These are phyloP conservation scores for Hydra vulgaris DNA, from an alignment of 30 jellyfish, hydroid and myxozoan genomes.

Conservation along the genomic window DNA sequence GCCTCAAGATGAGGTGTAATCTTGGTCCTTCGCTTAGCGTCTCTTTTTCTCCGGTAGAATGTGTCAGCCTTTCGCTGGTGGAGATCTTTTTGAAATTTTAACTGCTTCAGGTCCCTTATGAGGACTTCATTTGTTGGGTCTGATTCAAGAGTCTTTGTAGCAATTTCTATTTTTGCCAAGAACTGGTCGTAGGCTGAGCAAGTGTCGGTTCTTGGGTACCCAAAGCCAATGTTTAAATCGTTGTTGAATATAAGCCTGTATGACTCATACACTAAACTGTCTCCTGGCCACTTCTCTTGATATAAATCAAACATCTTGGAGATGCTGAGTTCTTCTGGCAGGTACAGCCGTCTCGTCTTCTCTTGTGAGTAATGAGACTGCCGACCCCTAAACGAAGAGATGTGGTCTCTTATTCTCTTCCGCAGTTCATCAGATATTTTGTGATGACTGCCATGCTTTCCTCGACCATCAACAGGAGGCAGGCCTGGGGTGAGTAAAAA, in stretches of 20 bases:
- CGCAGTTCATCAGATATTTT: not conserved
- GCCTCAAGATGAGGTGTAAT: no score
- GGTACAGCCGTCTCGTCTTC: constrained; percentile 1
- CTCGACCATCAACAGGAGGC: constrained; percentile 12
- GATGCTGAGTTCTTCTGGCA: not conserved
- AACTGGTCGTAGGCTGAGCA: constrained; percentile 9
- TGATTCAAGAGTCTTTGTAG: no score
- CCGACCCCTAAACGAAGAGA: constrained; percentile 2
- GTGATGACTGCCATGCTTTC: constrained; percentile 5
- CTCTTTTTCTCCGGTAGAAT: no score
- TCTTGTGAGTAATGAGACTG: constrained; percentile 6
- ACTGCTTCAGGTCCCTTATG: no score
- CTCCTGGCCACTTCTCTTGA: not conserved
- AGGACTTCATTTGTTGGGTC: no score
- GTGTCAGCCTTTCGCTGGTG: no score
- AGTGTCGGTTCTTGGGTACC: constrained; percentile 11
- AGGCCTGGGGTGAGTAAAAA: constrained; percentile 4
- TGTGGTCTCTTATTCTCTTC: not conserved
- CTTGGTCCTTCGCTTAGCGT: no score
- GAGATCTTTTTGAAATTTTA: no score
- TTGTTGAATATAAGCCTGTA: not conserved
- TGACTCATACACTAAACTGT: not conserved
- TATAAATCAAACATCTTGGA: not conserved
- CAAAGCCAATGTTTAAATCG: constrained; percentile 1
- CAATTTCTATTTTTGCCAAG: no score